A percentile compares a stretch with the other conserved stretches of the same genome.
Conservation (phyloP, 2,888 invertebrate species). For the Steinernema carpocapsae region DNA sequence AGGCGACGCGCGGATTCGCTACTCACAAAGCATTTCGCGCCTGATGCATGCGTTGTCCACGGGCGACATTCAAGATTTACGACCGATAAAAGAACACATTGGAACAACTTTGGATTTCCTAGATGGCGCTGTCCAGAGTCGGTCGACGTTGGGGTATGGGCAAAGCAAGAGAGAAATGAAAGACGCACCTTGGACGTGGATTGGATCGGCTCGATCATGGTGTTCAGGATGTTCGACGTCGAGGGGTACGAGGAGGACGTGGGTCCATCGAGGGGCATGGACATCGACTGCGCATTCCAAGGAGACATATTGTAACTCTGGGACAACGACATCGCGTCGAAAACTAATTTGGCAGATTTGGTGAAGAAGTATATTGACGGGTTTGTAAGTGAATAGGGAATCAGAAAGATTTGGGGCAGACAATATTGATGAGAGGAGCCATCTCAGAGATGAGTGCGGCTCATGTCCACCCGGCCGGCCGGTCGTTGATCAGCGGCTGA, state of each 20-base stretch:
- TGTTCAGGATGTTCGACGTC: neutral
- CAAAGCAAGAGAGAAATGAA: too few relatives aligned
- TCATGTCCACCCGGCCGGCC: constrained; percentile 12
- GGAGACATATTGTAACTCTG: constrained; percentile 15
- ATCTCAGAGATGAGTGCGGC: constrained; percentile 5
- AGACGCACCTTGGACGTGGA: constrained; percentile 7
- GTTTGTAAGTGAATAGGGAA: constrained; percentile 26
- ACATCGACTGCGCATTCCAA: neutral
- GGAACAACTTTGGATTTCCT: too few relatives aligned
- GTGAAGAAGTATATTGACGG: neutral
- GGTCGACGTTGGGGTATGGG: too few relatives aligned
- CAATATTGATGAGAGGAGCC: neutral
- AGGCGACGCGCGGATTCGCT: constrained; percentile 31
- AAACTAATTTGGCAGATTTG: neutral
- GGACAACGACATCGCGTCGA: constrained; percentile 4
- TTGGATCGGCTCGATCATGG: constrained; percentile 23
- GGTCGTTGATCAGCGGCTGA: constrained; percentile 9
- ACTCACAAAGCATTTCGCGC: constrained; percentile 32
- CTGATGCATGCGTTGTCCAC: constrained; percentile 29
- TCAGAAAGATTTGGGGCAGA: constrained; percentile 25
- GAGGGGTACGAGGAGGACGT: constrained; percentile 5
- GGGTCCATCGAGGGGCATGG: constrained; percentile 2
- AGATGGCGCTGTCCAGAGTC: too few relatives aligned
- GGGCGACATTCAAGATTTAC: constrained; percentile 27
- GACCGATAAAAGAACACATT: constrained; percentile 1